Conservation (phyloP, 2,888 invertebrate species). For the Cantharis nigra region DNA sequence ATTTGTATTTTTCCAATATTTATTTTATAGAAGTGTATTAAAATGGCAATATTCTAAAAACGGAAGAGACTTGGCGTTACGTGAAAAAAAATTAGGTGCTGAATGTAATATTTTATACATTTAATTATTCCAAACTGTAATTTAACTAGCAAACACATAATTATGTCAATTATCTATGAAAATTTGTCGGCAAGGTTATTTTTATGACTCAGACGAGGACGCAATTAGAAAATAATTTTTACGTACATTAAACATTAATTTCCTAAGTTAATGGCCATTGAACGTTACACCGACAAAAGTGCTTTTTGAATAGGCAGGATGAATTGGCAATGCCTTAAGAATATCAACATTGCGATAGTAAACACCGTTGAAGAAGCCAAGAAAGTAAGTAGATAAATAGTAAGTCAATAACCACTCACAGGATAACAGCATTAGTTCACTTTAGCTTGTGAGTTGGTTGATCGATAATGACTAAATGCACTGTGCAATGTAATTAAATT, state of each 20-base stretch:
- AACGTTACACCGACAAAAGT: background rate
- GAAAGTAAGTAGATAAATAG: slow-evolving; percentile 7
- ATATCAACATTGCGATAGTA: background rate
- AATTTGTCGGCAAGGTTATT: background rate
- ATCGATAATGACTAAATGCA: slow-evolving; percentile 5
- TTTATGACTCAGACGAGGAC: background rate
- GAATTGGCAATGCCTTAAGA: background rate
- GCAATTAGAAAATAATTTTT: background rate
- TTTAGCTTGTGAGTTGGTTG: background rate
- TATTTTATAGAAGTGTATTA: background rate
- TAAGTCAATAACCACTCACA: slow-evolving; percentile 15
- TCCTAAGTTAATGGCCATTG: background rate
- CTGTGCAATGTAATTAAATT: background rate
- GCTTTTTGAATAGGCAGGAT: background rate
- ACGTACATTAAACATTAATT: background rate
- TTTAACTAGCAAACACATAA: background rate
- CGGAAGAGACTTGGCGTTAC: background rate
- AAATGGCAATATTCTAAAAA: background rate
- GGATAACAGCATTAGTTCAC: slow-evolving; percentile 12
- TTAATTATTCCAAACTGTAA: background rate
- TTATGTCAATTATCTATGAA: background rate
- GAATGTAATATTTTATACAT: background rate
- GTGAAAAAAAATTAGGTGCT: background rate
- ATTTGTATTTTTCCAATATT: background rate
- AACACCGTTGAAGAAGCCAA: background rate